A percentile compares a stretch with the other conserved stretches of the same genome.
Conservation (phyloP, 2,888 invertebrate species). For the Acrobasis suavella region DNA sequence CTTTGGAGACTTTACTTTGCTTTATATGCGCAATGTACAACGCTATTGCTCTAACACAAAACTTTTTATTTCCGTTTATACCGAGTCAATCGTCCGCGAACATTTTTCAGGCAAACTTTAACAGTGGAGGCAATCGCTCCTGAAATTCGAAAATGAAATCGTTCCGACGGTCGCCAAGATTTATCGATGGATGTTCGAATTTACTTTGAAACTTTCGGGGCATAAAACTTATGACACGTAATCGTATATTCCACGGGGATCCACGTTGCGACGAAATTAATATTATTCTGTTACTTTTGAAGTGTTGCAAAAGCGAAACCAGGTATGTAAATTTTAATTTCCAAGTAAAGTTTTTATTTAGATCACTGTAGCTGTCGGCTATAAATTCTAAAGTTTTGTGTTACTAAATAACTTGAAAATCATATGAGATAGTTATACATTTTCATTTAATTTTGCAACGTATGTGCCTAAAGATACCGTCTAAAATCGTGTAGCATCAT, state of each 20-base stretch:
- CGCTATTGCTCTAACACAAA: slow-evolving; percentile 79
- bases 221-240: slow-evolving; percentile 82
- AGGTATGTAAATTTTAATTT: slow-evolving; percentile 24
- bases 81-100: slow-evolving; percentile 81
- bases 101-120: slow-evolving; percentile 83
- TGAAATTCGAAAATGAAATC: slow-evolving; percentile 83
- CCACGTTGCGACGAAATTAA: slow-evolving; percentile 55
- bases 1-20: slow-evolving; percentile 59
- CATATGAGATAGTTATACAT: slow-evolving; percentile 18
- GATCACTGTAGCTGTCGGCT: slow-evolving; percentile 20
- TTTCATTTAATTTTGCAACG: not conserved
- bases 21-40: slow-evolving; percentile 77
- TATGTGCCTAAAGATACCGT: not conserved
- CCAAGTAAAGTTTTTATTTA: slow-evolving; percentile 23
- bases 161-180: slow-evolving; percentile 81
- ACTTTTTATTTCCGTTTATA: slow-evolving; percentile 83
- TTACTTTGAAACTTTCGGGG: slow-evolving; percentile 80
- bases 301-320: slow-evolving; percentile 32
- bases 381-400: slow-evolving; percentile 22
- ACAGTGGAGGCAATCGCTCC: slow-evolving; percentile 82
- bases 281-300: slow-evolving; percentile 54
- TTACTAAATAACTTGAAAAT: slow-evolving; percentile 23
- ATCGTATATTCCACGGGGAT: slow-evolving; percentile 76
- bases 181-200: slow-evolving; percentile 82
- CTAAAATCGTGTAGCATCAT: slow-evolving; percentile 1